Evolutionary conservation across 2,113 vertebrate species (phyloP).

Genomic region (Panthera leo): DNA sequence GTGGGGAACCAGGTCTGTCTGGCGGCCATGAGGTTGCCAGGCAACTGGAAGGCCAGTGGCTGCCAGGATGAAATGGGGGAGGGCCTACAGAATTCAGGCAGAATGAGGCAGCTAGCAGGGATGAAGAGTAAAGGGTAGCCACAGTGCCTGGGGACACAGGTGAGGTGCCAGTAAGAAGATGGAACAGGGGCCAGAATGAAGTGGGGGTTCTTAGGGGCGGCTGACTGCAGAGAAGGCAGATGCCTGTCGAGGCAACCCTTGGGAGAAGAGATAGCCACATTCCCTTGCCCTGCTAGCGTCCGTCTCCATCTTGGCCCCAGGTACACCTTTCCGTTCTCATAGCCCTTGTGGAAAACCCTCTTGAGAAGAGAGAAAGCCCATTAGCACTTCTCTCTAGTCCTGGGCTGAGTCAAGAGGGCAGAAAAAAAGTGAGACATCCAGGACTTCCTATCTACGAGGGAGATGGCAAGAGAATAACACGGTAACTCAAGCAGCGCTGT

Average conservation of each 20-base stretch:
- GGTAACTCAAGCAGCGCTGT: background rate
- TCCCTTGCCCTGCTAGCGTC: background rate
- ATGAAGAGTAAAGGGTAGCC: background rate
- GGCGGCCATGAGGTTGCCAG: slow-evolving; percentile 61
- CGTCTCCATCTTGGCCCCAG: background rate
- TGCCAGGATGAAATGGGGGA: slow-evolving; percentile 35
- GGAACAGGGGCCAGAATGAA: background rate
- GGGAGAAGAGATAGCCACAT: background rate
- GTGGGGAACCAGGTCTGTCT: background rate
- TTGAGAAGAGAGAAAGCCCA: background rate
- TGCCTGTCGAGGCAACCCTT: background rate
- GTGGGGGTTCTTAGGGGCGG: background rate
- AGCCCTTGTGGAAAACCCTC: background rate
- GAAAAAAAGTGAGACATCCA: background rate
- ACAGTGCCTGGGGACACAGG: background rate
- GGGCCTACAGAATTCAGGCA: slow-evolving; percentile 54
- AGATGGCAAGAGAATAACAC: background rate
- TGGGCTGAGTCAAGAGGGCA: background rate
- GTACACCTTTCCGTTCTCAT: background rate
- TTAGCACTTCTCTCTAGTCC: background rate
- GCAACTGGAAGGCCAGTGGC: slow-evolving; percentile 69
- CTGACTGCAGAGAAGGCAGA: background rate
- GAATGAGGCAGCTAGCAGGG: background rate
- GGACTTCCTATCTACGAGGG: background rate
- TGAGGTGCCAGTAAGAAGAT: background rate